A percentile compares a stretch with the other conserved stretches of the same genome.
phyloP scores from a whole-genome alignment of 2,113 vertebrate genomes.

The human region DNA sequence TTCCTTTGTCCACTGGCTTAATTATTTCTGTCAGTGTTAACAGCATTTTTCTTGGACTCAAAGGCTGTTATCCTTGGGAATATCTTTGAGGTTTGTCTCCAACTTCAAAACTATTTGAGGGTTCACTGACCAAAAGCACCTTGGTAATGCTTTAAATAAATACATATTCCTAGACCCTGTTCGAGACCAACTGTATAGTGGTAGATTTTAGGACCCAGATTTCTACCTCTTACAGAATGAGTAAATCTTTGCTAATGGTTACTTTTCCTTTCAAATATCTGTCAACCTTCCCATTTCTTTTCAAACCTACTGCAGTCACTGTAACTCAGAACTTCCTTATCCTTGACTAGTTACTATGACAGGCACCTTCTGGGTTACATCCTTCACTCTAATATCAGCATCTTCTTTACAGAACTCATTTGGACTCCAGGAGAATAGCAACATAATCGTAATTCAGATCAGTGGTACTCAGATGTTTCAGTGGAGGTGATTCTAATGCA shows the following conservation, averaged over 20 bases:
- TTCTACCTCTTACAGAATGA: not conserved
- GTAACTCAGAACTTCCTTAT: not conserved
- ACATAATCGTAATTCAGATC: not conserved
- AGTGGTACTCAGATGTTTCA: not conserved
- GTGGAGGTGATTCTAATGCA: not conserved
- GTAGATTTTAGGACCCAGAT: not conserved
- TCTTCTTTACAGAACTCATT: not conserved
- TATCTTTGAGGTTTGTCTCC: not conserved
- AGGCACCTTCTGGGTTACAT: not conserved
- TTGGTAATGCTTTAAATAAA: not conserved
- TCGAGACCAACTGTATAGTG: not conserved
- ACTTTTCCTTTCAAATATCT: not conserved
- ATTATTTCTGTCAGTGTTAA: not conserved
- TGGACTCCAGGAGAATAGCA: not conserved
- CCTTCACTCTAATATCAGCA: not conserved
- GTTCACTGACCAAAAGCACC: not conserved
- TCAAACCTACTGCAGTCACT: not conserved
- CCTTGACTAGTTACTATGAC: not conserved
- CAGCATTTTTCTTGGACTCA: not conserved
- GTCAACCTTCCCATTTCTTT: not conserved
- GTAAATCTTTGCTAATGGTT: not conserved
- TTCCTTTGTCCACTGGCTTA: not conserved
- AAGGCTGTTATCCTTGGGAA: not conserved
- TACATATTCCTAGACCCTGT: not conserved
- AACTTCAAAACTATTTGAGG: not conserved